Base-by-base conservation (phyloP, 2,888 invertebrate species). In the Rhagonycha fulva region DNA sequence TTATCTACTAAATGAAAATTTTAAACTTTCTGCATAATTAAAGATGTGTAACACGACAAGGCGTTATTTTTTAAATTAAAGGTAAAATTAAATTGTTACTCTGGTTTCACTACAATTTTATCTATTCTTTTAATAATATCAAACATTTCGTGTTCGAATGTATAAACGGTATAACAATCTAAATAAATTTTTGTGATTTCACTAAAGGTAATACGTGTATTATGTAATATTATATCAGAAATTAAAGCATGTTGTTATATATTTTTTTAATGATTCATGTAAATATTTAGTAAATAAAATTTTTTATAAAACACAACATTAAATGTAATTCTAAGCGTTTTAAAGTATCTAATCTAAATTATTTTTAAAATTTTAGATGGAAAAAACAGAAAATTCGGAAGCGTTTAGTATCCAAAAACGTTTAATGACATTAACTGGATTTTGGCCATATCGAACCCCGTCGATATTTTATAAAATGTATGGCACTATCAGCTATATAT, bases 351-450 rank as follows among this genome's bases (percentile, higher is more conserved):
- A 19, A 19, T 30, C 11, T 30, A 2, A 30, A 10, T 30, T 30
- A 10, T 30, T 9, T 4, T 67, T 67, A 12, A 5, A 67, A 67
- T 63, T 66, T 67, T 12, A 73, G 68, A 73, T 73, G 71, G 47
- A 11, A 9, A 30, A 66, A 24, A 71, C 76, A 47, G 30, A 4
- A 24, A 76, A 74, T 63, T 71, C 71, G 7, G 68, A 73, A 7
- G 76, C 74, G 14, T 73, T 76, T 14, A 62, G 68, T 12, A 30
- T 74, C 11, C 73, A 73, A 73, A 76, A 68, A 23, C 28, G 28
- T 23, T n/a, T 76, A 19, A 74, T 76, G 76, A 73, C 68, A 4
- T 30, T 71, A 30, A 76, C 71, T 7, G 76, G 76, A 14, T 69
- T 74, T 14, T 76, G 76, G 76, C 76, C 76, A 0, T 19, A 62